These are phyloP conservation scores for Gobio gobio DNA, from an alignment of 2,113 vertebrate species.

Conservation along the genomic window DNA sequence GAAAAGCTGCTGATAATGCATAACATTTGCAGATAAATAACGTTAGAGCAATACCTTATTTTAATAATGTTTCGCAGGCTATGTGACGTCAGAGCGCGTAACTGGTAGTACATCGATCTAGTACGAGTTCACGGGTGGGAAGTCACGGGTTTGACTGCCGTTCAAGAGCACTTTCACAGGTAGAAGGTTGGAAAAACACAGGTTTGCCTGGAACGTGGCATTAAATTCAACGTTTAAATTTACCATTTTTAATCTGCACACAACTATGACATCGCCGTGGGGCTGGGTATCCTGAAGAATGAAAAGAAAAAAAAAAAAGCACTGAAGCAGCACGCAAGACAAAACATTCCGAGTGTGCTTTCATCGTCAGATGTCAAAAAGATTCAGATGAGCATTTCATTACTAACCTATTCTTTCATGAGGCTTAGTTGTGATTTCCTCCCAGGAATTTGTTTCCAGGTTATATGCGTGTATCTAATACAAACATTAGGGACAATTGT, in stretches of 20 bases:
- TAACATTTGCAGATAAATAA: no score
- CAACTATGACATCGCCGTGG: conserved; percentile 96
- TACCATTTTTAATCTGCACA: conserved; percentile 95
- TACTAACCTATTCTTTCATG: conserved; percentile 91
- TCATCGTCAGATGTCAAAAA: neutral
- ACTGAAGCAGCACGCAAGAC: neutral
- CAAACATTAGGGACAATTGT: neutral
- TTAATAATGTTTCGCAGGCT: no score
- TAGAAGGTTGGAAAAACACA: no score
- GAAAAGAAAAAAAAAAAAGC: neutral
- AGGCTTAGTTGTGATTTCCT: conserved; percentile 93
- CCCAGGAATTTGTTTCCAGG: conserved; percentile 98
- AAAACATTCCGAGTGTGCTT: neutral
- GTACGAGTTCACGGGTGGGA: no score
- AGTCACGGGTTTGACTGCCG: no score
- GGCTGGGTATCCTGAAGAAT: conserved; percentile 89
- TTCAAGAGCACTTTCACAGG: no score
- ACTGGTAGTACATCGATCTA: no score
- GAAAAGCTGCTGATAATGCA: no score
- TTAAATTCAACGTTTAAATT: conserved; percentile 34
- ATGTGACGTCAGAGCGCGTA: no score
- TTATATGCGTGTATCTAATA: conserved; percentile 95
- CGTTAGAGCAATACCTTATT: no score
- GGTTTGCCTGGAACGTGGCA: no score
- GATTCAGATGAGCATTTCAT: neutral